Percentiles rank a stretch among this genome's conserved stretches.
Evolutionary conservation across 1,140 invertebrate genomes (phyloP).

Genomic region (Ceratina japonica): DNA sequence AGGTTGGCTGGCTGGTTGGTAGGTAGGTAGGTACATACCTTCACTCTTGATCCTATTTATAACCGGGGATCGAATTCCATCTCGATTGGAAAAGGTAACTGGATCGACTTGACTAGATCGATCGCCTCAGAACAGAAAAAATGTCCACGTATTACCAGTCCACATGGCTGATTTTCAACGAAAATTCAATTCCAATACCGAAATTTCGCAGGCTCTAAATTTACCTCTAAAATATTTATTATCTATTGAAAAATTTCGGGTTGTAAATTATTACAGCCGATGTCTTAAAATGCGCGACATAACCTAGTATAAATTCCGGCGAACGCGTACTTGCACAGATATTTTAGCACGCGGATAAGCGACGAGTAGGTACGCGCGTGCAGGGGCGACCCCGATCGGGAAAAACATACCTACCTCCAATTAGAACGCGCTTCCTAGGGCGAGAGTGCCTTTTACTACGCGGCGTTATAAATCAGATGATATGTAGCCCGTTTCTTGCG

Average conservation of each 20-base stretch:
- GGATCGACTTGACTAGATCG: conserved; percentile 50
- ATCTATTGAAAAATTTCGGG: too few relatives aligned
- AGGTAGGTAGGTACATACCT: conserved; percentile 23
- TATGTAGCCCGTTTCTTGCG: conserved; percentile 41
- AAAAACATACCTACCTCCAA: conserved; percentile 51
- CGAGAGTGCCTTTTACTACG: conserved; percentile 45
- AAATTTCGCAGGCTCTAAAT: too few relatives aligned
- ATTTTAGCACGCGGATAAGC: too few relatives aligned
- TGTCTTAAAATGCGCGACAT: conserved; percentile 33
- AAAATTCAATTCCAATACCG: too few relatives aligned
- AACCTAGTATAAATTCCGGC: conserved; percentile 41
- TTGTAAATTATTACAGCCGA: conserved; percentile 48
- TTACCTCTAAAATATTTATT: too few relatives aligned
- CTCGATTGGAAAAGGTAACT: conserved; percentile 56
- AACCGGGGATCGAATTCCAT: conserved; percentile 59
- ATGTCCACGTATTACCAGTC: too few relatives aligned
- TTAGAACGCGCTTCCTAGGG: conserved; percentile 50
- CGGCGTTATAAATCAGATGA: conserved; percentile 50
- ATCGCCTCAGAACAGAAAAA: too few relatives aligned
- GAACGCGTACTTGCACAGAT: conserved; percentile 13
- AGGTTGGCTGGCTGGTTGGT: not conserved
- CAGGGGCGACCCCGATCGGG: conserved; percentile 42
- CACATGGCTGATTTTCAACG: too few relatives aligned
- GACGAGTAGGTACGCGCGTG: not conserved
- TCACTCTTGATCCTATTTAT: conserved; percentile 63